Evolutionary conservation across 2,888 invertebrate genomes (phyloP).

Genomic region (Limnephilus lunatus): DNA sequence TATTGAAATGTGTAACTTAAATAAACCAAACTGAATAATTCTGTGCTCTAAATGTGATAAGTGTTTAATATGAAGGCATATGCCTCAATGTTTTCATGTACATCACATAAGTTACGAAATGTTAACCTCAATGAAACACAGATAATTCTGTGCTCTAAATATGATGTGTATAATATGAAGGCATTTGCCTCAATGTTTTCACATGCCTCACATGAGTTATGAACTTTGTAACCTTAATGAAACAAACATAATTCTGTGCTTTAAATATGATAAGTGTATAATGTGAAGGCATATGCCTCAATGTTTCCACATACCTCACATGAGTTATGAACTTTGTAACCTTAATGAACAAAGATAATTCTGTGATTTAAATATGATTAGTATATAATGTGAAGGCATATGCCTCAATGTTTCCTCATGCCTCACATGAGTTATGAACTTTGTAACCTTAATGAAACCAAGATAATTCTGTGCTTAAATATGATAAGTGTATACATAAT

Average conservation of each 20-base stretch:
- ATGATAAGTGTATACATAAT: too few species aligned
- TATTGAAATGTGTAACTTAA: neutral
- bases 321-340: neutral
- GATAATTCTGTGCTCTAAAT: neutral
- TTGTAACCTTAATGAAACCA: neutral
- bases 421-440: neutral
- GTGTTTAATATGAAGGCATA: too few species aligned
- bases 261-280: too few species aligned
- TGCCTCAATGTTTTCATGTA: neutral
- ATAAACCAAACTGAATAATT: neutral
- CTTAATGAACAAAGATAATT: neutral
- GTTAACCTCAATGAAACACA: neutral
- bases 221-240: neutral
- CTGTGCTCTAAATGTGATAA: too few species aligned
- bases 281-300: too few species aligned
- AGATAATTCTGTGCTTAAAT: neutral
- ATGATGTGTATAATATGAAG: too few species aligned
- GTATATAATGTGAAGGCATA: too few species aligned
- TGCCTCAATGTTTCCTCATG: neutral
- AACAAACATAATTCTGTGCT: neutral
- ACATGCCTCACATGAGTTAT: neutral
- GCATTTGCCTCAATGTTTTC: too few species aligned
- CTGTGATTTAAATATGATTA: too few species aligned
- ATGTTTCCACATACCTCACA: neutral
- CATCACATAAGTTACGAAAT: neutral